Conservation (phyloP, 2,888 invertebrate genomes). For the Eupithecia subumbrata region DNA sequence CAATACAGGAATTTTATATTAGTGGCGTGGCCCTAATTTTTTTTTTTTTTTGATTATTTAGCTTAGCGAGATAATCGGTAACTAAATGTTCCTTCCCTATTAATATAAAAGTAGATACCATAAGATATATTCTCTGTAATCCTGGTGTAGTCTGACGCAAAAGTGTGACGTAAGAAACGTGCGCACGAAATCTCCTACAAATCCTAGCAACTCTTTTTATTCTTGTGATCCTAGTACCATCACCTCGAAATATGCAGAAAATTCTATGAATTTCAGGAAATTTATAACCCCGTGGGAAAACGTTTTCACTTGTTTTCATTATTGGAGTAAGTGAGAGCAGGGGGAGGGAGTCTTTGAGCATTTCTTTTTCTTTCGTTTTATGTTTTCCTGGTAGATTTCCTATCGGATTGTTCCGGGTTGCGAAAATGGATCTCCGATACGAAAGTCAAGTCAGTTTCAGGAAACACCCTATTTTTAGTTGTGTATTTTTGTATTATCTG, state of each 20-base stretch:
- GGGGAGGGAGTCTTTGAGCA: not conserved
- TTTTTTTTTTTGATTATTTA: too few species aligned
- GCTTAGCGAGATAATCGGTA: too few species aligned
- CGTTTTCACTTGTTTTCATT: slow-evolving; percentile 6
- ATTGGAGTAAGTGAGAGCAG: not conserved
- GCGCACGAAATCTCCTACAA: not conserved
- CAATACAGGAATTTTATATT: too few species aligned
- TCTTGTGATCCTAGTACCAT: slow-evolving; percentile 60
- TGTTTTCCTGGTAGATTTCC: slow-evolving; percentile 25
- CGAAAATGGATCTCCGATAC: slow-evolving; percentile 40
- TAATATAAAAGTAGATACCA: too few species aligned
- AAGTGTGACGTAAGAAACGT: not conserved
- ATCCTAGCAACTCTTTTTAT: slow-evolving; percentile 33
- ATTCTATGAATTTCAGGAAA: slow-evolving; percentile 73
- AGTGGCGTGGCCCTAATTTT: too few species aligned
- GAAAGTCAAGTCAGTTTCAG: slow-evolving; percentile 1
- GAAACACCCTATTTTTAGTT: not conserved
- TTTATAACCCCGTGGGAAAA: slow-evolving; percentile 48
- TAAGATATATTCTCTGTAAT: not conserved
- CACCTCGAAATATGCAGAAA: slow-evolving; percentile 78
- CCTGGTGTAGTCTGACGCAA: not conserved
- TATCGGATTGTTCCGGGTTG: slow-evolving; percentile 44
- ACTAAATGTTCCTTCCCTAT: too few species aligned
- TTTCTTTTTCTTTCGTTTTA: slow-evolving; percentile 16
- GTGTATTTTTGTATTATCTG: not conserved